These are phyloP conservation scores for Centrocercus urophasianus DNA, from an alignment of 2,113 vertebrate species.

Conservation along the genomic window DNA sequence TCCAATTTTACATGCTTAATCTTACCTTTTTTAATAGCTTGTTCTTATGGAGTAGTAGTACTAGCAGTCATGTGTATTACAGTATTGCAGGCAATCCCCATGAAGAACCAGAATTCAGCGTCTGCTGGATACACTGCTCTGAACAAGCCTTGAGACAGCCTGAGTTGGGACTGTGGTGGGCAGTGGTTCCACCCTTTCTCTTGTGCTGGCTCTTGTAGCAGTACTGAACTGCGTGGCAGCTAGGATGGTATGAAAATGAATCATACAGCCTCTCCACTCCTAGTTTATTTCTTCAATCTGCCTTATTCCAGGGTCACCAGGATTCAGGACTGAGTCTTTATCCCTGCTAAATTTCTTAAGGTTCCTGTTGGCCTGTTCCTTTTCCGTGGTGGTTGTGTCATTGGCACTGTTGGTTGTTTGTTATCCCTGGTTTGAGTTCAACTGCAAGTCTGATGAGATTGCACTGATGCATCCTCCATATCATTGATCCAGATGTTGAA, in stretches of 20 bases:
- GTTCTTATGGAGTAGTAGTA: accelerated
- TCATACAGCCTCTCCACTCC: not conserved
- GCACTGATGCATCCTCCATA: not conserved
- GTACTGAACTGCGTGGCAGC: not conserved
- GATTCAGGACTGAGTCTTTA: not conserved
- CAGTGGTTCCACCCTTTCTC: not conserved
- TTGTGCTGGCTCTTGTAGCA: not conserved
- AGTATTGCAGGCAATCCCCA: accelerated
- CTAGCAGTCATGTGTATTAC: not conserved
- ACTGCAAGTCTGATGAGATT: not conserved
- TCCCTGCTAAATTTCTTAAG: not conserved
- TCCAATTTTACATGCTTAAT: not conserved
- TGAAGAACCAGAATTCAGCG: not conserved
- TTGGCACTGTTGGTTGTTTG: not conserved
- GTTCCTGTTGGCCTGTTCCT: not conserved
- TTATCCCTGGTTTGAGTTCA: not conserved
- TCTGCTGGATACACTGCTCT: not conserved
- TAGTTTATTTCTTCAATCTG: not conserved
- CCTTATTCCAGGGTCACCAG: not conserved
- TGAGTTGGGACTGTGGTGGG: not conserved
- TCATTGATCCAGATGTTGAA: not conserved
- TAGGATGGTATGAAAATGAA: not conserved
- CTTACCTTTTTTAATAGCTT: not conserved
- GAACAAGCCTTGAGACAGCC: not conserved
- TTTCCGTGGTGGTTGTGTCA: not conserved